phyloP scores from a whole-genome alignment of 2,113 vertebrate species.

The Sceloporus tristichus region DNA sequence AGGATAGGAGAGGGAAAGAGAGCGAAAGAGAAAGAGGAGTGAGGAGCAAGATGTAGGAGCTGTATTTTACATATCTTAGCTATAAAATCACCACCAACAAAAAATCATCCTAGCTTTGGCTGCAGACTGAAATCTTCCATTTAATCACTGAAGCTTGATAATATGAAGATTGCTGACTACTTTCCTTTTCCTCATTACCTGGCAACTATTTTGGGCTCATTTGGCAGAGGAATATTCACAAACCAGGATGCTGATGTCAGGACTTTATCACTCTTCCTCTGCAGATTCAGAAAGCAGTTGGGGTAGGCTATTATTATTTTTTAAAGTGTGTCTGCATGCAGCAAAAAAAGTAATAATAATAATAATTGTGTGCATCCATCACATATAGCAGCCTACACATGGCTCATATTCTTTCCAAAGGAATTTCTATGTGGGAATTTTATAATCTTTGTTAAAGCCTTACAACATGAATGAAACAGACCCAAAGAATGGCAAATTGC shows the following conservation, averaged over 20 bases:
- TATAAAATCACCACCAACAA: not conserved
- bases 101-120: not conserved
- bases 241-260: not conserved
- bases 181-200: conserved; percentile 16
- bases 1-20: no score
- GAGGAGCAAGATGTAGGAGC: not conserved
- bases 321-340: not conserved
- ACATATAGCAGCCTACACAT: not conserved
- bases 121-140: not conserved
- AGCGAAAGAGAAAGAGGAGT: not conserved
- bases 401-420: not conserved
- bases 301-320: not conserved
- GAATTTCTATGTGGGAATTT: not conserved
- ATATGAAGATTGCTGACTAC: not conserved
- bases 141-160: conserved; percentile 8
- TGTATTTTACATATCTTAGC: not conserved
- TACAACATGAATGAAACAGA: not conserved
- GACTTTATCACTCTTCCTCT: not conserved
- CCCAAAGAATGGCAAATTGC: not conserved
- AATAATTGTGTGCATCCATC: not conserved
- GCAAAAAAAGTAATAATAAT: not conserved
- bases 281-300: not conserved
- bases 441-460: not conserved
- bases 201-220: not conserved
- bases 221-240: not conserved